phyloP scores from a whole-genome alignment of 2,888 invertebrate species.

The Orgyia antiqua region DNA sequence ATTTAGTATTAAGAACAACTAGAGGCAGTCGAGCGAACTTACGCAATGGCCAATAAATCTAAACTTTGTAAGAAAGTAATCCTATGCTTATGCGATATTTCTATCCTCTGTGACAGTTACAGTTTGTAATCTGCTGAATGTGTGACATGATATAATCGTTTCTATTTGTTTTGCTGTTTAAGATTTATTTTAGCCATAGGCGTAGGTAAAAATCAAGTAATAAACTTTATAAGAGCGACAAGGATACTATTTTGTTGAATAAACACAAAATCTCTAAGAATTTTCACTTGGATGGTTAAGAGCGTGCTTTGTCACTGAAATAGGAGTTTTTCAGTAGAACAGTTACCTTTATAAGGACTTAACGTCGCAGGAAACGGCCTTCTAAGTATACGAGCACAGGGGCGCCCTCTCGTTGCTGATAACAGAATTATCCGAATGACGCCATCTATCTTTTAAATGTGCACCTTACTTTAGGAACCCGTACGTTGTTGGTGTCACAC shows the following conservation, averaged over 20 bases:
- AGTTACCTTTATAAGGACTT: constrained; percentile 73
- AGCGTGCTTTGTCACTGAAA: constrained; percentile 63
- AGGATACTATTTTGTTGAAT: constrained; percentile 38
- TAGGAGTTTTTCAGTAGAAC: constrained; percentile 69
- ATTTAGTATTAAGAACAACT: constrained; percentile 68
- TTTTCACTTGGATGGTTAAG: constrained; percentile 61
- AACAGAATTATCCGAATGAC: constrained; percentile 82
- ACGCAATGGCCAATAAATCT: constrained; percentile 70
- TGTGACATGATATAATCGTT: constrained; percentile 49
- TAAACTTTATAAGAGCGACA: constrained; percentile 35
- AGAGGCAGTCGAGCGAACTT: constrained; percentile 57
- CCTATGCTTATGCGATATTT: constrained; percentile 62
- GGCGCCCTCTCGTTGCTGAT: constrained; percentile 76
- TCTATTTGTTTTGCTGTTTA: constrained; percentile 46
- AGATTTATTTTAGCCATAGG: constrained; percentile 41
- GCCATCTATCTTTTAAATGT: constrained; percentile 82
- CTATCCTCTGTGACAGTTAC: constrained; percentile 57
- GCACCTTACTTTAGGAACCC: constrained; percentile 67
- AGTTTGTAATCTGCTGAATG: constrained; percentile 58
- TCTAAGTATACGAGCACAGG: constrained; percentile 68
- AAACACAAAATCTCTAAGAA: constrained; percentile 53
- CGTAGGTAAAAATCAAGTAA: constrained; percentile 34
- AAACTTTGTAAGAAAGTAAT: constrained; percentile 71
- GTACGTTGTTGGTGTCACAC: constrained; percentile 36
- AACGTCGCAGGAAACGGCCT: constrained; percentile 69